Evolutionary conservation across 2,113 vertebrate species (phyloP).

Genomic region (Pongo pygmaeus): DNA sequence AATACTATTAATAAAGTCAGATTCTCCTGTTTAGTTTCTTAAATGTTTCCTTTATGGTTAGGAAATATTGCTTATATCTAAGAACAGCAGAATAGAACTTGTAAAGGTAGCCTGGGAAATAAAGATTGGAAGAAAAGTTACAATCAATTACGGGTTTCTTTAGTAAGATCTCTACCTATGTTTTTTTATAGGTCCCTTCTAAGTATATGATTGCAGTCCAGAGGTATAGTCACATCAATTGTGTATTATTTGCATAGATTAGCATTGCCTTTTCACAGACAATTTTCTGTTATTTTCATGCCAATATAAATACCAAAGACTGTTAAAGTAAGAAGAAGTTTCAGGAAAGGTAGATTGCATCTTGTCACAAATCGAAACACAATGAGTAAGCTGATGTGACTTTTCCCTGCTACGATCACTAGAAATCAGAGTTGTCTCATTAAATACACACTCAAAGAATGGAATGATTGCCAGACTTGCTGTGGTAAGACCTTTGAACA

Average conservation of each 20-base stretch:
- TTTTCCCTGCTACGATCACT: constrained; percentile 59
- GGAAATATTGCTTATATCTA: neutral
- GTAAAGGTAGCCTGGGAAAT: neutral
- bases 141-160: neutral
- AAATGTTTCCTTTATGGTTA: constrained; percentile 12
- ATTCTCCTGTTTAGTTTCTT: neutral
- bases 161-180: neutral
- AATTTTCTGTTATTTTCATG: constrained; percentile 56
- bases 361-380: constrained; percentile 18
- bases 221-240: neutral
- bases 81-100: neutral
- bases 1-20: neutral
- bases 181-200: neutral
- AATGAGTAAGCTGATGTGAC: neutral
- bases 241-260: constrained; percentile 52
- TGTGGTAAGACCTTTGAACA: constrained; percentile 79
- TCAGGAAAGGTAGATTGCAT: constrained; percentile 32
- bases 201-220: neutral
- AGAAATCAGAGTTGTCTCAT: constrained; percentile 60
- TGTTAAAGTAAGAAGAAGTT: constrained; percentile 9
- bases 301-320: constrained; percentile 60
- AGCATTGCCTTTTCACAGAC: neutral
- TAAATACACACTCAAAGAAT: constrained; percentile 68
- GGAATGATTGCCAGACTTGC: constrained; percentile 49
- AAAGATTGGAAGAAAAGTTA: neutral